These are phyloP conservation scores for Cyrtodaria siliqua DNA, from an alignment of 2,888 invertebrate species.

Conservation along the genomic window DNA sequence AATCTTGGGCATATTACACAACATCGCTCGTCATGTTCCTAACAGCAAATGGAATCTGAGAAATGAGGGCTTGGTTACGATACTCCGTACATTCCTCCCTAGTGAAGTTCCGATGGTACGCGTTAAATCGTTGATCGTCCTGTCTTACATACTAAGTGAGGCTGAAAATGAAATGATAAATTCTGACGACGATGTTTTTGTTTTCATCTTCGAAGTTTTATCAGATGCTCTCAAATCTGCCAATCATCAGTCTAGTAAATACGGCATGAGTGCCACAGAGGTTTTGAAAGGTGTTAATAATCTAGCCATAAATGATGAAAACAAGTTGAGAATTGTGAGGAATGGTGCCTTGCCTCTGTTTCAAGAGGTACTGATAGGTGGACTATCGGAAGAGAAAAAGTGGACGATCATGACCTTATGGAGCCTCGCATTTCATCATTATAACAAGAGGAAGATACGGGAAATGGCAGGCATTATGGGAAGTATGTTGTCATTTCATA, in stretches of 20 bases:
- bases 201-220: slow-evolving; percentile 80
- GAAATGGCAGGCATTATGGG: slow-evolving; percentile 74
- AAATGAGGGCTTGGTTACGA: slow-evolving; percentile 64
- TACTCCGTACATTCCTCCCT: slow-evolving; percentile 60
- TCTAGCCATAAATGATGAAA: slow-evolving; percentile 78
- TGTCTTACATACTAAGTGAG: slow-evolving; percentile 82
- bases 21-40: slow-evolving; percentile 76
- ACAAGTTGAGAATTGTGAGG: slow-evolving; percentile 79
- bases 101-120: slow-evolving; percentile 72
- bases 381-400: slow-evolving; percentile 71
- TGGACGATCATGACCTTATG: slow-evolving; percentile 79
- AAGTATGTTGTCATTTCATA: no score
- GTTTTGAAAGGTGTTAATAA: slow-evolving; percentile 80
- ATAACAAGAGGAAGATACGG: slow-evolving; percentile 75
- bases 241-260: slow-evolving; percentile 78
- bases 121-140: slow-evolving; percentile 80
- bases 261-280: slow-evolving; percentile 82
- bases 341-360: slow-evolving; percentile 74
- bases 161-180: slow-evolving; percentile 79
- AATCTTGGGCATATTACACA: slow-evolving; percentile 81
- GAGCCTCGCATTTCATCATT: slow-evolving; percentile 81
- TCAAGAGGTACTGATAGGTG: slow-evolving; percentile 42
- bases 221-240: slow-evolving; percentile 75
- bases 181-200: slow-evolving; percentile 77
- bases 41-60: slow-evolving; percentile 74